phyloP scores from a whole-genome alignment of 2,113 vertebrate species.

The Channa argus region DNA sequence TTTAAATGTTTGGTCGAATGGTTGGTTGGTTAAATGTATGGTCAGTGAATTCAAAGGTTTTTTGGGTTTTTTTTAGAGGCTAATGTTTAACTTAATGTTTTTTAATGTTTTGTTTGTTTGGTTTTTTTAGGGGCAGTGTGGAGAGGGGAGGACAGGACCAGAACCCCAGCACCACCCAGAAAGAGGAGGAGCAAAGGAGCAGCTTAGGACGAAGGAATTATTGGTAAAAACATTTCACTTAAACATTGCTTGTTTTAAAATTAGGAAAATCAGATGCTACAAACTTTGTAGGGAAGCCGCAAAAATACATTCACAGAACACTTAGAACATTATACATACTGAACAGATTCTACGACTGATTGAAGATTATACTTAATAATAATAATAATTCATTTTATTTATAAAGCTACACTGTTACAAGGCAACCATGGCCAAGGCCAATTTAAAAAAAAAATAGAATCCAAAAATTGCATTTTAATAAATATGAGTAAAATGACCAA shows the following conservation, averaged over 20 bases:
- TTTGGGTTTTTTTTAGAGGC: background rate
- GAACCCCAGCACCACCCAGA: conserved; percentile 35
- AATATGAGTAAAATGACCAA: background rate
- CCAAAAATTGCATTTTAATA: background rate
- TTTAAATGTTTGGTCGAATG: too few species aligned
- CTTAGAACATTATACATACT: too few species aligned
- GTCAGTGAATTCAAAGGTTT: background rate
- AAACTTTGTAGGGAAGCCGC: too few species aligned
- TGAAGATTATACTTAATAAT: too few species aligned
- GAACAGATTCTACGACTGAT: too few species aligned
- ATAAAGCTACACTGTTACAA: too few species aligned
- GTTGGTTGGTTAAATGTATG: too few species aligned
- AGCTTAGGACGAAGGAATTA: conserved; percentile 45
- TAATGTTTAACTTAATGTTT: background rate
- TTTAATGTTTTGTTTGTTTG: background rate
- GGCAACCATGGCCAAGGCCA: background rate
- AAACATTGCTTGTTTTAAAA: background rate
- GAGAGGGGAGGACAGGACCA: conserved; percentile 60
- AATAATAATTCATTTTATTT: too few species aligned
- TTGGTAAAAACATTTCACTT: conserved; percentile 56
- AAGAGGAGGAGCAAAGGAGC: conserved; percentile 50
- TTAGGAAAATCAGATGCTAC: too few species aligned
- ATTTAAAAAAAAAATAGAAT: background rate
- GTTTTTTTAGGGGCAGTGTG: conserved; percentile 61
- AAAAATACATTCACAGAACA: too few species aligned